Evolutionary conservation across 2,888 invertebrate species (phyloP), one percentile per base, ranked within the genome.

Genomic region (Hemicrepidius hirtus): DNA sequence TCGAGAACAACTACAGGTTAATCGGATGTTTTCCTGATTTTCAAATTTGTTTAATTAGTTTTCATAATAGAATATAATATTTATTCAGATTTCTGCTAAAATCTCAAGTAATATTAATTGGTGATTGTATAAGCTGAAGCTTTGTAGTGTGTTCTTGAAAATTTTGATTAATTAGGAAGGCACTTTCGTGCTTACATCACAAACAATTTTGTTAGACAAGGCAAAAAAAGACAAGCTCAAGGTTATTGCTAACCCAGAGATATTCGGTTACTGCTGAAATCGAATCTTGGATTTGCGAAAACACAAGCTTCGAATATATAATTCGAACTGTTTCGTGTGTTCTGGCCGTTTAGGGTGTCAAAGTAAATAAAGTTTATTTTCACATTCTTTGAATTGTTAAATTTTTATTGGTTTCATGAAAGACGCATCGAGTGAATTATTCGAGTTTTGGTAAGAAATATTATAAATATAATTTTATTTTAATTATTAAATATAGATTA

Each of bases 241-340:
- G 32, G 32, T 32, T 32, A 32, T 32, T 9, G 32, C 7, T 9
- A 32, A 9, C 32, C 32, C 32, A 46, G 16, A 46, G 16, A 18
- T 46, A 46, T 46, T 46, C 46, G 18, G 46, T 18, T 40, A 13
- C 49, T 20, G 21, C 49, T 16, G 12, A 49, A 49, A 49, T 49
- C 49, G 10, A 28, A 53, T 12, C 16, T 13, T 12, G 53, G 28
- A 53, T 53, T 53, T 53, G 28, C 28, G 53, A 28, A 24, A 53
- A 53, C 49, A 53, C 28, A 53, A n/a, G 53, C 21, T 20, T 49
- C 28, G 53, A 53, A 53, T 50, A 9, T 50, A 7, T 6, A 50
- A 21, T 28, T 53, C 13, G 13, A 13, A 28, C n/a, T 10, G 53
- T 53, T 21, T 46, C 3, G 20, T 46, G 20, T 46, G 46, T 46